Evolutionary conservation across 2,797 vertebrate genomes (phyloP), one percentile per base, ranked within the genome.

Genomic region (Anabas testudineus): DNA sequence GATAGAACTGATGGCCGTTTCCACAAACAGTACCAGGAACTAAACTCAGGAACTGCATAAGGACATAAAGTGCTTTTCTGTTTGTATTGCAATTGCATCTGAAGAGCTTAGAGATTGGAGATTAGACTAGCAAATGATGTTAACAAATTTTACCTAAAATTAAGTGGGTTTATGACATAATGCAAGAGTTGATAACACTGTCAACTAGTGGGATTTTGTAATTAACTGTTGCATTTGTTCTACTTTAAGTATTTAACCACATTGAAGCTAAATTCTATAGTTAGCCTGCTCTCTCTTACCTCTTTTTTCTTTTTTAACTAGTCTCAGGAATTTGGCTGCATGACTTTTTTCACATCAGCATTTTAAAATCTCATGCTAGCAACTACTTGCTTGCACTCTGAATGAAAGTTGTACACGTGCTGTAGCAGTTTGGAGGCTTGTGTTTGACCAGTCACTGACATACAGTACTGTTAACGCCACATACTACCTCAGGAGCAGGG

Each of bases 261-360:
- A 64, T 3, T 26, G 22, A 67, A 54, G 42, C 54, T 21, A 34
- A 57, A 56, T 30, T 36, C 57, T 34, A 18, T 16, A 15, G 8
- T 22, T n/a, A 54, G 19, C 54, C 30, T 15, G 24, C 15, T 62
- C 41, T 67, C 22, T 69, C 36, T 74, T 62, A 75, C 67, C 78
- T 78, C 69, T 47, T 64, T 62, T 65, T 51, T n/a, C n/a, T n/a
- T 51, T 70, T 67, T 46, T 66, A 55, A 60, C 65, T 77, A 68
- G 64, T 78, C 82, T 88, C 84, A 81, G 82, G 76, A 88, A 79
- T 80, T 77, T 1, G 67, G 73, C 58, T 65, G 54, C 45, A 52
- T 37, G 43, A 52, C 46, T 63, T 71, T 37, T n/a, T 56, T 60
- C 64, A 54, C 22, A 5, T 52, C 43, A 58, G 22, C 47, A 51